Evolutionary conservation across 2,888 invertebrate species (phyloP), one percentile per base, ranked within the genome.

Genomic region (Eupithecia exiguata): DNA sequence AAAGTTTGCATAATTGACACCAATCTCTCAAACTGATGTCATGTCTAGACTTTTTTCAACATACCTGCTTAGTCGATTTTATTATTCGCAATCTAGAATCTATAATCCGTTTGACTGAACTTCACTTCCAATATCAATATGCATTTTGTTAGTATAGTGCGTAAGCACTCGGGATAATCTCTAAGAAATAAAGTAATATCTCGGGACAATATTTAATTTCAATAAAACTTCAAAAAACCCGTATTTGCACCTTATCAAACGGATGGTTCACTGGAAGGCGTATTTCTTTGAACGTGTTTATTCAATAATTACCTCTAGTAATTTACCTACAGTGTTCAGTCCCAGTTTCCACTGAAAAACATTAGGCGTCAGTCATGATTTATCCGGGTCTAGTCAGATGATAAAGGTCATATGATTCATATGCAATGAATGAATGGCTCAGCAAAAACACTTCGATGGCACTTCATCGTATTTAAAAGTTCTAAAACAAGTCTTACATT

Each of bases 361-460:
- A 63, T 61, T 18, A 58, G 46, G 18, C 72, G 68, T 70, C 72
- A 68, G 63, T 75, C 9, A 68, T 72, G 69, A 25, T 70, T 68
- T 75, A 68, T 75, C 71, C 66, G 71, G 71, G 35, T 71, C 69
- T 30, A 40, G 36, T 46, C n/a, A 65, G 35, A 49, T 65, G 61
- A n/a, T 65, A 21, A 49, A 49, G 36, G 21, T 61, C 18, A 69
- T 68, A 69, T 70, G 58, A 72, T 65, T 72, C 43, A 72, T 61
- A 21, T 7, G 21, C 2, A 30, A 30, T 30, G n/a, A 49, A 53
- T 4, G 5, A n/a, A 49, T 49, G 49, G n/a, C 53, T 53, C 4
- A 21, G 53, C 53, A 53, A 53, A 21, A 10, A 12, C 30, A 21
- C 21, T 21, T 53, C 53, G 12, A 5, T 1, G 21, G 53, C 61